These are phyloP conservation scores for Molossus molossus DNA, from an alignment of 2,797 vertebrate genomes.

Conservation along the genomic window DNA sequence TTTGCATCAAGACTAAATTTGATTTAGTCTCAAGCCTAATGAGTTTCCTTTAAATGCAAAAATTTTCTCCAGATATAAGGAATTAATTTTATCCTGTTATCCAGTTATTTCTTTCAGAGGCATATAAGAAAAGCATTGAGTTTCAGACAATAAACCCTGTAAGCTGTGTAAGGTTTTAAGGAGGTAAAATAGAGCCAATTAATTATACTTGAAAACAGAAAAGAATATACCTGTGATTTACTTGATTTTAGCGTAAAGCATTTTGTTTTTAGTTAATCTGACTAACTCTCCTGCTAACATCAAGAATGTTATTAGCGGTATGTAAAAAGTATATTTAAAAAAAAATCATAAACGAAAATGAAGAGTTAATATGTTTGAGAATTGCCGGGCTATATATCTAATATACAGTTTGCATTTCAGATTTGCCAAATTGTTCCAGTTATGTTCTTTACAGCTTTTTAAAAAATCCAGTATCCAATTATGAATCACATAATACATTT, in stretches of 20 bases:
- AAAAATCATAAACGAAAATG: not conserved
- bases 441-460: not conserved
- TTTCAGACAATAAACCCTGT: not conserved
- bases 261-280: constrained; percentile 52
- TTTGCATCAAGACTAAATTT: constrained; percentile 11
- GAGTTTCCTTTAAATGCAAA: not conserved
- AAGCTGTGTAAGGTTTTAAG: not conserved
- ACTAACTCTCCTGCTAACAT: constrained; percentile 4
- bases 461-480: not conserved
- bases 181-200: constrained; percentile 14
- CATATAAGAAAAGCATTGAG: not conserved
- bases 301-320: not conserved
- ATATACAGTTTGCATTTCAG: not conserved
- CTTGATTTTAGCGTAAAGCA: constrained; percentile 7
- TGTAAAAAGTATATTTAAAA: not conserved
- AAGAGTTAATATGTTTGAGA: not conserved
- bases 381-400: not conserved
- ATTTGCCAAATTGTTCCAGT: not conserved
- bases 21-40: constrained; percentile 40
- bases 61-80: not conserved
- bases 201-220: constrained; percentile 42
- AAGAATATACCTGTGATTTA: not conserved
- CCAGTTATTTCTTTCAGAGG: not conserved
- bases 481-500: not conserved
- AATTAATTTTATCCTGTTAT: constrained; percentile 37